Base-by-base conservation (phyloP, 2,797 vertebrate species). In the Amblyopsis hoosieri region DNA sequence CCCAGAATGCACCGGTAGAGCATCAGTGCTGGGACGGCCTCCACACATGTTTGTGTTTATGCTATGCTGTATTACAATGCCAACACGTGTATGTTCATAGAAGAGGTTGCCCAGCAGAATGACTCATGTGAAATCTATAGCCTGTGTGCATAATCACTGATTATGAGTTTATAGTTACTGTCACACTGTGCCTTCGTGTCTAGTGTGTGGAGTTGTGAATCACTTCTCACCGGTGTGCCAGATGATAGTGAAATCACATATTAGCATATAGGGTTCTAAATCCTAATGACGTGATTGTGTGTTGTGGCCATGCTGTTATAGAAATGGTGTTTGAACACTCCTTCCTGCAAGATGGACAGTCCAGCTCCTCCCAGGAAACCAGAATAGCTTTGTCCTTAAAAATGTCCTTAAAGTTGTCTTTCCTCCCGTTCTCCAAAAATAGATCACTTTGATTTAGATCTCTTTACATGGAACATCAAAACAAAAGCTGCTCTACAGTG, bases 231-330 rank as follows among this genome's bases (percentile, higher is more conserved):
- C 37, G 37, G 37, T 42, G 33, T 37, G 33, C 5, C 5, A 37
- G 33, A 5, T 1, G 42, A 58, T 61, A 72, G 68, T 67, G 37
- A 71, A 76, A 74, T 83, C 67, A 84, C 78, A 79, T 78, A 72
- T 12, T 23, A 54, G 72, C 75, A 72, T 60, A 56, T 58, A 76
- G 64, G 60, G 54, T 74, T 52, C 72, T 29, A 79, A 67, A 85
- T 77, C 72, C 67, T 29, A 29, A 29, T 29, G 23, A 29, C 3
- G 23, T 29, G 23, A 29, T 3, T 29, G 23, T 29, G 33, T 57
- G 69, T 72, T 72, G 66, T 47, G 17, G 11, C 62, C 2, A 0
- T 59, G 64, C 62, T n/a, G 29, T 19, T 11, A 29, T 29, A 29
- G 23, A 29, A 29, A 29, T 29, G 23, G 23, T 29, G 4, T 29